Evolutionary conservation across 2,888 invertebrate genomes (phyloP), one percentile per base, ranked within the genome.

Genomic region (Tetranychus truncatus): DNA sequence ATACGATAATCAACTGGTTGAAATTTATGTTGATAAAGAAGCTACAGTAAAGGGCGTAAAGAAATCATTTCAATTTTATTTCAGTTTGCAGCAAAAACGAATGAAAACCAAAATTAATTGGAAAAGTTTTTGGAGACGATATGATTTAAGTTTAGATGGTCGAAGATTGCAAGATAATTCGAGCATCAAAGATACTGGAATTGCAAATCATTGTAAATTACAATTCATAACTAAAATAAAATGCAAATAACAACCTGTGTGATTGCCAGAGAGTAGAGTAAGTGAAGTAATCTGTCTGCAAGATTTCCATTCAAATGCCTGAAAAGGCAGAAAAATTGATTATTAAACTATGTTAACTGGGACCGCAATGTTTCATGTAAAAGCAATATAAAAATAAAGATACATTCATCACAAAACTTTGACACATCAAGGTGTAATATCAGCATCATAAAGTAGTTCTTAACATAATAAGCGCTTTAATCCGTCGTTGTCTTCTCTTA

Each of bases 351-450:
- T 34, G 2, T 34, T 5, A 34, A 34, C 24, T 24, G 24, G 24
- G 24, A 1, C 4, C 34, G 34, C 34, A 34, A 34, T 34, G 34
- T 5, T 87, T 76, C 95, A 91, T 85, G 92, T 92, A 79, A 74
- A 72, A 77, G 66, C 72, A 67, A 71, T n/a, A 3, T 34, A 34
- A 34, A 34, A 34, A 34, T 24, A 24, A 24, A 76, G 55, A 74
- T 65, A 45, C 99, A 99, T 83, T 97, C 96, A 84, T 97, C 96
- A 83, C 99, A 99, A 99, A 11, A 95, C 95, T 83, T 92, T 92
- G 5, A 96, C 97, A 83, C 99, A 99, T 82, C 97, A 99, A 0
- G 95, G 94, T 82, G 95, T 94, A 88, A 97, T 91, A 45, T 97
- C 95, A 66, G 97, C 97, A 84, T 99, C 97, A 0, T 89, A 89